Evolutionary conservation across 2,888 invertebrate species (phyloP).

Genomic region (Eumerus sabulonum): DNA sequence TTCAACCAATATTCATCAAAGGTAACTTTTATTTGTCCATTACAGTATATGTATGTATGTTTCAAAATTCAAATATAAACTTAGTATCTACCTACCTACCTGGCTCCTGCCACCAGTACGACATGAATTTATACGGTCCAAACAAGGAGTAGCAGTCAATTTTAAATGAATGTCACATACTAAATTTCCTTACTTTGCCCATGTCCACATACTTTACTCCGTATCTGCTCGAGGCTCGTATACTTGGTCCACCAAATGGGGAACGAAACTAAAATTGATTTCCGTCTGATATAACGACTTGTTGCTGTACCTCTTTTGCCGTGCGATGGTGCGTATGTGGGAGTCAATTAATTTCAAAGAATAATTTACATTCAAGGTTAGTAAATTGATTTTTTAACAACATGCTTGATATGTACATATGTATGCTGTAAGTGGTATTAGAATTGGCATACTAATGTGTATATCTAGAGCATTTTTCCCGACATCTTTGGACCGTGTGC

Average conservation of each 20-base stretch:
- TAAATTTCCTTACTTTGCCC: constrained; percentile 35
- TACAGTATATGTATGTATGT: too few species aligned
- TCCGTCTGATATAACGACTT: constrained; percentile 34
- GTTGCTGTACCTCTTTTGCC: background rate
- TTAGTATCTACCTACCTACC: constrained; percentile 18
- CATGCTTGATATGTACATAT: constrained; percentile 15
- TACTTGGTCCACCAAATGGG: constrained; percentile 34
- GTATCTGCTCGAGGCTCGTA: background rate
- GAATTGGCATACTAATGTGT: too few species aligned
- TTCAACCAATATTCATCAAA: too few species aligned
- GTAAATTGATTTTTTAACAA: constrained; percentile 32
- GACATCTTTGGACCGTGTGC: too few species aligned
- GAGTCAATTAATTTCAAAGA: constrained; percentile 27
- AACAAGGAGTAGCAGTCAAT: constrained; percentile 45
- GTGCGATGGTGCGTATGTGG: constrained; percentile 6
- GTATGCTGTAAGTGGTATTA: background rate
- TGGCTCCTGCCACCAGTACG: constrained; percentile 2
- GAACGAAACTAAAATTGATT: constrained; percentile 43
- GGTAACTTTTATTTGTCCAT: too few species aligned
- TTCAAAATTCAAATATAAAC: too few species aligned
- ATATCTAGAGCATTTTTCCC: too few species aligned
- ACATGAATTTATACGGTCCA: constrained; percentile 28
- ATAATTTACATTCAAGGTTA: constrained; percentile 42
- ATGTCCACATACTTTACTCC: background rate
- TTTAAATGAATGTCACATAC: constrained; percentile 59